Percentiles rank a stretch among this genome's conserved stretches.
phyloP scores from a whole-genome alignment of 2,113 vertebrate species.

The Marmota monax region DNA sequence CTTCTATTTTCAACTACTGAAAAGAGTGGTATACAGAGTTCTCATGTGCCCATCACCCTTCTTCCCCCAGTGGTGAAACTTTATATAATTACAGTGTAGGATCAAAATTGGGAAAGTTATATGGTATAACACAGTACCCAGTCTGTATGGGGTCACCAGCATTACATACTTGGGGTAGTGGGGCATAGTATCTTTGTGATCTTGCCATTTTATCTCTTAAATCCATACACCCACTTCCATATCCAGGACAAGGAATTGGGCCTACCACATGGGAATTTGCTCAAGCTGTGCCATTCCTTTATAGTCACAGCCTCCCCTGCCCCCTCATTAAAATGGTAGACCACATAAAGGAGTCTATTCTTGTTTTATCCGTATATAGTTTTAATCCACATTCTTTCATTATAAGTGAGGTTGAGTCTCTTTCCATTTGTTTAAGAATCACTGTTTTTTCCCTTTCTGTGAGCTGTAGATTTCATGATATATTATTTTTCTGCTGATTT shows the following conservation, averaged over 20 bases:
- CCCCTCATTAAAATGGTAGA: neutral
- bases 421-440: neutral
- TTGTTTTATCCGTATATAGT: neutral
- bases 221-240: neutral
- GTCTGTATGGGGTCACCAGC: neutral
- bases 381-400: conserved; percentile 19
- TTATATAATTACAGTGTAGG: neutral
- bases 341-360: neutral
- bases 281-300: neutral
- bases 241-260: neutral
- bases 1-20: neutral
- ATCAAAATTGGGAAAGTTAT: neutral
- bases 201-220: neutral
- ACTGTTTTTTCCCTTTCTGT: neutral
- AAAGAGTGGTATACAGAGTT: neutral
- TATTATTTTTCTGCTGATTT: conserved; percentile 2
- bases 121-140: neutral
- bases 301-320: neutral
- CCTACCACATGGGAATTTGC: neutral
- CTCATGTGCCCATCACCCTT: neutral
- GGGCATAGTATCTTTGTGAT: neutral
- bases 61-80: neutral
- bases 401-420: neutral
- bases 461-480: neutral
- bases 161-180: neutral